phyloP scores from a whole-genome alignment of 2,113 vertebrate genomes.

The Albula glossodonta region DNA sequence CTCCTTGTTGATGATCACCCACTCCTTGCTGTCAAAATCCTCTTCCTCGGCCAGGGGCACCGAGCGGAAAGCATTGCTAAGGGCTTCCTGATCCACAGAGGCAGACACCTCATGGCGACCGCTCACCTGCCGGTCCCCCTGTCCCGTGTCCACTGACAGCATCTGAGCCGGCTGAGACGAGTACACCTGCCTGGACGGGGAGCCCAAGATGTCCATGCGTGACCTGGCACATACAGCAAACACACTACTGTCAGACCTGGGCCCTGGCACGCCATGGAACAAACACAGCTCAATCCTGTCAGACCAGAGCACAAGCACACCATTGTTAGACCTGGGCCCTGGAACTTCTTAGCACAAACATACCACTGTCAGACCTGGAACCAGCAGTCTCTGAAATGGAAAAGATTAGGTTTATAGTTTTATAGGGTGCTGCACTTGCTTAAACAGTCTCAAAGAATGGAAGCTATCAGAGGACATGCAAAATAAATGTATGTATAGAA shows the following conservation, averaged over 20 bases:
- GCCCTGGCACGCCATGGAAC: neutral
- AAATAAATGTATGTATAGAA: too few species aligned
- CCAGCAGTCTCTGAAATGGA: too few species aligned
- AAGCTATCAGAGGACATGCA: too few species aligned
- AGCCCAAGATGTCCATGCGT: conserved; percentile 89
- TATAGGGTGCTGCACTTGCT: too few species aligned
- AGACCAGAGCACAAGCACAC: too few species aligned
- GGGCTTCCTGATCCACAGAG: conserved; percentile 89
- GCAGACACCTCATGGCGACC: conserved; percentile 89
- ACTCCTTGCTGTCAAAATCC: conserved; percentile 98
- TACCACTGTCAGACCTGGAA: too few species aligned
- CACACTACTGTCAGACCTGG: neutral
- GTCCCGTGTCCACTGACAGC: conserved; percentile 88
- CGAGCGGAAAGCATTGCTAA: conserved; percentile 95
- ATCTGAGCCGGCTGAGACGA: conserved; percentile 97
- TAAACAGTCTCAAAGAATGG: too few species aligned
- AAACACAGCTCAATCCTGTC: conserved; percentile 5
- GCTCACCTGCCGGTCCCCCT: conserved; percentile 82
- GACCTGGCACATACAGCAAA: conserved; percentile 70
- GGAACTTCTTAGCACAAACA: too few species aligned
- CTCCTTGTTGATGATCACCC: conserved; percentile 99
- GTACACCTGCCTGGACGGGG: conserved; percentile 89
- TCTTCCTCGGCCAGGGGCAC: conserved; percentile 96
- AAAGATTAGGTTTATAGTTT: too few species aligned
- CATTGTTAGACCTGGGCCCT: too few species aligned